Base-by-base conservation (phyloP, 1,140 invertebrate genomes). In the Cotesia glomerata region DNA sequence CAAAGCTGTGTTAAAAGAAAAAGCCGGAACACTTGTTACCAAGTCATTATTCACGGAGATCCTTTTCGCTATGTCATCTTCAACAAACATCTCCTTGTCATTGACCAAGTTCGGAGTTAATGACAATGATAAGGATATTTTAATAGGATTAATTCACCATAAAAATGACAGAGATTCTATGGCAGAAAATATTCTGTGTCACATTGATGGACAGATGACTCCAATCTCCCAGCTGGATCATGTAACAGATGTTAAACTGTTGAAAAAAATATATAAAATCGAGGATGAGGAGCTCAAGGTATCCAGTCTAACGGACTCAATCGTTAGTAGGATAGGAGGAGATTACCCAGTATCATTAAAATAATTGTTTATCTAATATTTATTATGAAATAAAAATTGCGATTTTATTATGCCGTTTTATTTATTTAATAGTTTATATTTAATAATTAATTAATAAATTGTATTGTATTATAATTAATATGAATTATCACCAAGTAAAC, bases 21-120 rank as follows among this genome's bases (percentile, higher is more conserved):
- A 88, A 70, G 80, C 82, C 9, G 79, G 79, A 8, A 85, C 78
- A 67, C 83, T 92, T 79, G 89, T 88, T 0, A 93, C 92, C 3
- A 90, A 88, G 77, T 90, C 85, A 39, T 77, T 93, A 1, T 90
- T 88, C 76, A 90, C 91, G 0, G 93, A 94, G 86, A 89, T 93
- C 39, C 77, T 94, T 36, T 94, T 89, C 77, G 92, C 90, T 79
- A 84, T 94, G 59, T 93, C 92, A 0, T 79, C 90, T 11, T 90
- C 90, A 0, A 92, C 91, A 79, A 93, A 93, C 77, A 93, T 93
- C 71, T 88, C 89, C 2, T 88, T 90, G 75, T 91, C 92, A 66
- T 82, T 94, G 54, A 84, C 80, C 18, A 90, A 87, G 70, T 93
- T 93, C 86, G 91, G 92, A 11, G 88, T 91, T 61, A 84, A 88